phyloP scores from a whole-genome alignment of 2,113 vertebrate species.

The Thamnaconus septentrionalis region DNA sequence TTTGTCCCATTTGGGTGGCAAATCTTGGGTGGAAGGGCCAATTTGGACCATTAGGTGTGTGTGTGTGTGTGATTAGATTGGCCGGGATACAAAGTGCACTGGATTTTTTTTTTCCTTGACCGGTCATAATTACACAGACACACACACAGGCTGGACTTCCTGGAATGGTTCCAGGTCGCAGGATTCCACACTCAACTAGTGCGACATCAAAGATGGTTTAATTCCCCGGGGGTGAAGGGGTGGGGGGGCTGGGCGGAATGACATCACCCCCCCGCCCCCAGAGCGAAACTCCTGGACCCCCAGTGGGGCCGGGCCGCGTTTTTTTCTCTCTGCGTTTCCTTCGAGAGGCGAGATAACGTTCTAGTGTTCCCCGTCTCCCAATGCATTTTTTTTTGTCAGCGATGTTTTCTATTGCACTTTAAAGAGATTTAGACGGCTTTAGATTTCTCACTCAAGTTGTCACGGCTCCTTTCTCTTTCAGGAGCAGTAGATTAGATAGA shows the following conservation, averaged over 20 bases:
- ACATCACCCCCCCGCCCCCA: no score
- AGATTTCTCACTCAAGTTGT: conserved; percentile 38
- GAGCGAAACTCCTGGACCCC: conserved; percentile 10
- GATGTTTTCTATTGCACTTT: conserved; percentile 24
- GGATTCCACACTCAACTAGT: conserved; percentile 42
- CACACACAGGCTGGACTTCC: conserved; percentile 29
- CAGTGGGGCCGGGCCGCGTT: background rate
- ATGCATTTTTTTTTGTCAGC: conserved; percentile 13
- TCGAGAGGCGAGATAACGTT: conserved; percentile 19
- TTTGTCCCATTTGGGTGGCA: conserved; percentile 41
- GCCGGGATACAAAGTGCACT: conserved; percentile 8
- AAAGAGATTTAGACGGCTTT: conserved; percentile 35
- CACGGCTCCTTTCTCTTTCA: conserved; percentile 34
- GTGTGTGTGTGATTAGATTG: conserved; percentile 20
- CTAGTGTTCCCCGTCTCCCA: conserved; percentile 21
- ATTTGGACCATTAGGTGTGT: conserved; percentile 56
- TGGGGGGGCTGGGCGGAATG: no score
- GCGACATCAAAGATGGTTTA: conserved; percentile 54
- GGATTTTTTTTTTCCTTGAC: conserved; percentile 33
- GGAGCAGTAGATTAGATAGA: conserved; percentile 29
- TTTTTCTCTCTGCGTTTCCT: conserved; percentile 47
- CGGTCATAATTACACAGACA: conserved; percentile 43
- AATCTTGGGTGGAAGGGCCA: conserved; percentile 46
- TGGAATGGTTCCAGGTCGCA: conserved; percentile 43
- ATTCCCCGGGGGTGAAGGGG: no score